These are phyloP conservation scores for Eucriotettix oculatus DNA, from an alignment of 2,888 invertebrate species.

Conservation along the genomic window DNA sequence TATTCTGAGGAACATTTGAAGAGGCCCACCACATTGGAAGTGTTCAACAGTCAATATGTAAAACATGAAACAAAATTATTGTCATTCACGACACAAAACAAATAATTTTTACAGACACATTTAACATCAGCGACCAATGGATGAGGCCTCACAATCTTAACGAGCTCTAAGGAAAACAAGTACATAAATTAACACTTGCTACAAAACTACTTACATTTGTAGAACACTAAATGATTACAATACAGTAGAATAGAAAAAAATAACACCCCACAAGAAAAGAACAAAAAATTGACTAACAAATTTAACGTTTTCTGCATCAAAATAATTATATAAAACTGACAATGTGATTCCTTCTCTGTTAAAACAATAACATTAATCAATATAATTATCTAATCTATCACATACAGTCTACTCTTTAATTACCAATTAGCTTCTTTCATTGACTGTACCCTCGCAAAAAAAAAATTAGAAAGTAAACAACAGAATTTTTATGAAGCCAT, in stretches of 20 bases:
- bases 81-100: constrained; percentile 4
- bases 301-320: neutral
- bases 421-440: neutral
- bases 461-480: neutral
- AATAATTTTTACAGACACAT: neutral
- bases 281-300: constrained; percentile 2
- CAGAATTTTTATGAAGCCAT: neutral
- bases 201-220: neutral
- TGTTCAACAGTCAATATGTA: neutral
- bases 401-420: neutral
- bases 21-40: neutral
- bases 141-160: neutral
- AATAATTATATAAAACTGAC: constrained; percentile 1
- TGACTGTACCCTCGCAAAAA: neutral
- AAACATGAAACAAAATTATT: constrained; percentile 6
- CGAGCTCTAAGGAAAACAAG: neutral
- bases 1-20: neutral
- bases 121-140: neutral
- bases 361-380: constrained; percentile 1
- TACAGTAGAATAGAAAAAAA: constrained; percentile 3
- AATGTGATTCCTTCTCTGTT: neutral
- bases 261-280: constrained; percentile 7
- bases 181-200: neutral
- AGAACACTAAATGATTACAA: constrained; percentile 1
- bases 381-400: constrained; percentile 1